Evolutionary conservation across 2,113 vertebrate species (phyloP), one percentile per base, ranked within the genome.

Genomic region (Elanus axillaris): DNA sequence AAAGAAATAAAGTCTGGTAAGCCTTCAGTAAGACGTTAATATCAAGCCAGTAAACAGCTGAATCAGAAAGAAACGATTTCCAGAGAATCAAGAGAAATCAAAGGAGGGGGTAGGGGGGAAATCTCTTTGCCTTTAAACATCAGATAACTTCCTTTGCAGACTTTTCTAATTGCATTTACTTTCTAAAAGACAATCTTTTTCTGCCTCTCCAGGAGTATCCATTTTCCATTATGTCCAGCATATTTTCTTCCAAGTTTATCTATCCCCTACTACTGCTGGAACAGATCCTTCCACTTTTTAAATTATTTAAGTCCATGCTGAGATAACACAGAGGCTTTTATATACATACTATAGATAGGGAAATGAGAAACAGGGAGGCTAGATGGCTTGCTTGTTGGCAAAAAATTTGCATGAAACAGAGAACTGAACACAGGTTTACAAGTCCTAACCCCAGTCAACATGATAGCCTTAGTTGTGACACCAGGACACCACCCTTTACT

Each of bases 31-130:
- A 62, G 64, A 38, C 16, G 55, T 38, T 64, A 64, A 73, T 36
- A 32, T 3, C 22, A 38, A 78, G 26, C 20, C 25, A 87, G 56
- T 78, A 36, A 87, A 29, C 31, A 75, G 9, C 21, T 21, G 12
- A 48, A 60, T 55, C 25, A 47, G 42, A 91, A 86, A 86, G 26
- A 80, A 93, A 66, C 7, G 4, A 62, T 53, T 84, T 62, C 32
- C 82, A 86, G 59, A 40, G 29, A 73, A 76, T 27, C 19, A 38
- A 52, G 23, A 75, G 3, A 42, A 90, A 81, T 62, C 11, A 66
- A 84, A 36, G 27, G 3, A 8, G 21, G 12, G 17, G 26, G 5
- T 7, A 0, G 29, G 34, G 15, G 10, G 11, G 3, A 1, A 9
- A 16, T 50, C 25, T 19, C 50, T 73, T 66, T 67, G 9, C 23